A percentile compares a stretch with the other conserved stretches of the same genome.
Conservation (phyloP, 2,113 vertebrate species). For the Chaetodon trifascialis region DNA sequence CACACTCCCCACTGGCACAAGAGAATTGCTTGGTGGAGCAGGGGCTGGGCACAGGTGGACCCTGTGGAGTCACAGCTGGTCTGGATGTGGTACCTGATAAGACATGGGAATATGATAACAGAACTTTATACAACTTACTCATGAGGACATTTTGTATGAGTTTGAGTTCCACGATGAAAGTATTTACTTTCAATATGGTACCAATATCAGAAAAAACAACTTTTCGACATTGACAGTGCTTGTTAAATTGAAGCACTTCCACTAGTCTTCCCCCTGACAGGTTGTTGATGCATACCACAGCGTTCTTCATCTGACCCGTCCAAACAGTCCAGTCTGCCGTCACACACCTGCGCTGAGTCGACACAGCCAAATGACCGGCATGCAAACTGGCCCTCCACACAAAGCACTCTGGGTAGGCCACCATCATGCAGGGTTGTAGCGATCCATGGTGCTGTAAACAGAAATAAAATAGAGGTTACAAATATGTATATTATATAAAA, state of each 20-base stretch:
- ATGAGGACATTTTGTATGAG: not conserved
- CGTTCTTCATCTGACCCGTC: slow-evolving; percentile 87
- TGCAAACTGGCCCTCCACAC: slow-evolving; percentile 82
- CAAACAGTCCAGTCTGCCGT: slow-evolving; percentile 84
- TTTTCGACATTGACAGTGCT: not conserved
- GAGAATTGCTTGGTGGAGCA: slow-evolving; percentile 89
- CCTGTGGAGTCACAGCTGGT: slow-evolving; percentile 47
- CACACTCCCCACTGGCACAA: slow-evolving; percentile 89
- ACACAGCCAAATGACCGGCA: slow-evolving; percentile 86
- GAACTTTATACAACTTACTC: not conserved
- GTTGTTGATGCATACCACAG: slow-evolving; percentile 81
- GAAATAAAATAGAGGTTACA: not conserved
- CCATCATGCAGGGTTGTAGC: slow-evolving; percentile 37
- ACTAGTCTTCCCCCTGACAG: not conserved
- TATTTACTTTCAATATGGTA: not conserved
- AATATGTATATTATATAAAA: not conserved
- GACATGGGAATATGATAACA: not conserved
- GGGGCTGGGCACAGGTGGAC: slow-evolving; percentile 56
- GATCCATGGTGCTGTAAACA: slow-evolving; percentile 51
- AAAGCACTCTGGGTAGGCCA: slow-evolving; percentile 77
- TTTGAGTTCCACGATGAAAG: not conserved
- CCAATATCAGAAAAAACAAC: not conserved
- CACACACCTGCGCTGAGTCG: slow-evolving; percentile 82
- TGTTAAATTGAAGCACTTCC: not conserved
- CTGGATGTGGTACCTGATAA: slow-evolving; percentile 65